Percentiles rank a stretch among this genome's conserved stretches.
These are phyloP conservation scores for Trinorchestia longiramus DNA, from an alignment of 1,140 invertebrate species.

Conservation along the genomic window DNA sequence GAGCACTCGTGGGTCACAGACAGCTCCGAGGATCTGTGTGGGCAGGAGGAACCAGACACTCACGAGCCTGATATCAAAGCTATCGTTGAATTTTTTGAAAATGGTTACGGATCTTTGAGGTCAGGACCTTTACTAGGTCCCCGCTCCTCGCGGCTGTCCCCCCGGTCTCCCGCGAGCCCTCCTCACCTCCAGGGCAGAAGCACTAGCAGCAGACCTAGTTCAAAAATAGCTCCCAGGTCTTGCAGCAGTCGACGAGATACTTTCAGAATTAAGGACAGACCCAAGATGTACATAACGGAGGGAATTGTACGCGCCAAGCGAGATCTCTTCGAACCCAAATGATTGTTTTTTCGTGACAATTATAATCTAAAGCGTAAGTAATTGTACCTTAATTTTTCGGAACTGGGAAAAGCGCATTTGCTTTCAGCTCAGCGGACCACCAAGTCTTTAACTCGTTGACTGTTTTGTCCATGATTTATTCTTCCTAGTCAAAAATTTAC, in stretches of 20 bases:
- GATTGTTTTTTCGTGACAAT: conserved; percentile 48
- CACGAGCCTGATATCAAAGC: conserved; percentile 78
- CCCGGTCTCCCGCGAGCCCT: conserved; percentile 53
- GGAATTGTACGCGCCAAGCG: conserved; percentile 66
- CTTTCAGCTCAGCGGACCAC: not conserved
- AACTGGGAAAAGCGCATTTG: conserved; percentile 2
- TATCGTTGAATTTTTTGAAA: conserved; percentile 89
- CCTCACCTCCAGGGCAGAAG: conserved; percentile 63
- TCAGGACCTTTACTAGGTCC: conserved; percentile 55
- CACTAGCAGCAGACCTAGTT: conserved; percentile 40
- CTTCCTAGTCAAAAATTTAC: conserved; percentile 65
- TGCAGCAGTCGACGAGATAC: conserved; percentile 59
- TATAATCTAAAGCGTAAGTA: not conserved
- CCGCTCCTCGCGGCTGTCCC: conserved; percentile 52
- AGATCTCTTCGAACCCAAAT: conserved; percentile 66
- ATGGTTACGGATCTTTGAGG: conserved; percentile 70
- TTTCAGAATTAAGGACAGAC: conserved; percentile 63
- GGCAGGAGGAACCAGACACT: conserved; percentile 74
- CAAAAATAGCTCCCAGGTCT: conserved; percentile 44
- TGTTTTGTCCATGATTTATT: conserved; percentile 50
- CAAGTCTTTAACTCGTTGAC: not conserved
- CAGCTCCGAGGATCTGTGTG: conserved; percentile 86
- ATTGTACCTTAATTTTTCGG: conserved; percentile 7
- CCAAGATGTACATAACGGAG: conserved; percentile 66
- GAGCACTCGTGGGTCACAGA: conserved; percentile 77